These are phyloP conservation scores for Nibea coibor DNA, from an alignment of 2,113 vertebrate species.

Conservation along the genomic window DNA sequence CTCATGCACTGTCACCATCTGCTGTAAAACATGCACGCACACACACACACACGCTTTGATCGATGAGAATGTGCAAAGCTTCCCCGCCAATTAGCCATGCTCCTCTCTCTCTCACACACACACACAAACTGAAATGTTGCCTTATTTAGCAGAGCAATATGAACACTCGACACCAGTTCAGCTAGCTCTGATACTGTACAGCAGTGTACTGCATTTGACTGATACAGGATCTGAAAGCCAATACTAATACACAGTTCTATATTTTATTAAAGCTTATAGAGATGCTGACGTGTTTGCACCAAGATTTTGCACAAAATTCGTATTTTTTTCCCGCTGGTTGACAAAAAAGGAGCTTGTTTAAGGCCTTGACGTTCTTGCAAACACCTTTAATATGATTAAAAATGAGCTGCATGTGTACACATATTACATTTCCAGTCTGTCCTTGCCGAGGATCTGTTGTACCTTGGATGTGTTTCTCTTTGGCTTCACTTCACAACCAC, in stretches of 20 bases:
- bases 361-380: not conserved
- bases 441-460: no score
- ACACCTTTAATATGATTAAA: not conserved
- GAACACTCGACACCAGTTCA: not conserved
- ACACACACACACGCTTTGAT: constrained; percentile 48
- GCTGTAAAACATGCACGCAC: constrained; percentile 44
- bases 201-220: not conserved
- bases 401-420: not conserved
- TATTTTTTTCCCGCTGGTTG: not conserved
- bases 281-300: not conserved
- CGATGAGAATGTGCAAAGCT: constrained; percentile 47
- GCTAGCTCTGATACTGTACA: not conserved
- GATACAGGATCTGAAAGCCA: not conserved
- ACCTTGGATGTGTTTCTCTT: no score
- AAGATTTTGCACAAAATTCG: not conserved
- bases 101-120: constrained; percentile 11
- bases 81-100: constrained; percentile 53
- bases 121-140: not conserved
- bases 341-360: not conserved
- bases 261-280: not conserved
- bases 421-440: no score
- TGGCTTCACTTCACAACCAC: no score
- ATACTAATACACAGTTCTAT: not conserved
- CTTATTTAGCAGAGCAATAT: constrained; percentile 43
- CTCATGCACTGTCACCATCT: constrained; percentile 77